Percentiles rank a stretch among this genome's conserved stretches.
Conservation (phyloP, 2,888 invertebrate species). For the Arctia plantaginis region DNA sequence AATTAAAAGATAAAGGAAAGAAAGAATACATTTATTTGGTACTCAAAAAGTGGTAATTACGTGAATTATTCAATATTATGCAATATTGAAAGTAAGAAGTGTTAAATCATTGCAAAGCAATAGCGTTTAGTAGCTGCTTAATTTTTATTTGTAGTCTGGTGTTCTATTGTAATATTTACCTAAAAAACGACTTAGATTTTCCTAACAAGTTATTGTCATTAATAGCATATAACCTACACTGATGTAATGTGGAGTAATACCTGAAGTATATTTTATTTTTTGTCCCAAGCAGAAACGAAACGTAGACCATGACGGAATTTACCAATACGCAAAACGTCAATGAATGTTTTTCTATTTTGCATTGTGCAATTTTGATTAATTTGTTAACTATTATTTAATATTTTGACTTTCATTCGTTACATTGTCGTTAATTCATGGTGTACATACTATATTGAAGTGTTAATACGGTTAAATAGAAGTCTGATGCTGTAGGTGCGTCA, state of each 20-base stretch:
- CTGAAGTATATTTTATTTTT: constrained; percentile 12
- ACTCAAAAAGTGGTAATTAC: neutral
- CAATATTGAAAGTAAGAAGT: too few species aligned
- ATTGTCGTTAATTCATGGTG: constrained; percentile 5
- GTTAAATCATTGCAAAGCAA: too few species aligned
- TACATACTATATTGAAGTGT: constrained; percentile 9
- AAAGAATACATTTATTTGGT: neutral
- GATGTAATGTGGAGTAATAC: neutral
- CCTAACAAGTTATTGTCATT: too few species aligned
- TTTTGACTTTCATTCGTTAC: constrained; percentile 26
- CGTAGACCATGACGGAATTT: constrained; percentile 7
- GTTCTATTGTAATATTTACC: neutral
- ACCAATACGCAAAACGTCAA: constrained; percentile 41
- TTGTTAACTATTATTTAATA: constrained; percentile 39
- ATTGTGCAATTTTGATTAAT: constrained; percentile 34
- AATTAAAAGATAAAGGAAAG: neutral
- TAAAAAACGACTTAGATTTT: neutral
- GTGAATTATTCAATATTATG: too few species aligned
- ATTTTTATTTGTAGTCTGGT: neutral
- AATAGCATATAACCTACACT: neutral
- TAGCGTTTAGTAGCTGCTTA: constrained; percentile 10
- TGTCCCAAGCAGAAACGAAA: constrained; percentile 26
- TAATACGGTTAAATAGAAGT: constrained; percentile 14
- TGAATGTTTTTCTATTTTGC: constrained; percentile 48
- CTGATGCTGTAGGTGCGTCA: constrained; percentile 39